Evolutionary conservation across 1,140 invertebrate genomes (phyloP).

Genomic region (Paralvinella palmiformis): DNA sequence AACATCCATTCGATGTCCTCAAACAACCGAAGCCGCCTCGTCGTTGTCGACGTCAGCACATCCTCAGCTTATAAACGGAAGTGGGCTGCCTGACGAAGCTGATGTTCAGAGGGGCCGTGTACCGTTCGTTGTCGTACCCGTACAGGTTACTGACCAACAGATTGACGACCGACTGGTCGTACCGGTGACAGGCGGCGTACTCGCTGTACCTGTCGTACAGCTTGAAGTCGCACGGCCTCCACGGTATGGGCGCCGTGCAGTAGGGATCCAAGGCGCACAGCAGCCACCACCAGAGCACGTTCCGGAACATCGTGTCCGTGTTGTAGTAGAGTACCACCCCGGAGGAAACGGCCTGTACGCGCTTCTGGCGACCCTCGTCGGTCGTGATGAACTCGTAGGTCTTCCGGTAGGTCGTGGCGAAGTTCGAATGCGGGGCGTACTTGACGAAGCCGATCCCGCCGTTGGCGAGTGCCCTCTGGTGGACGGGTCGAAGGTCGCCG

Average conservation of each 20-base stretch:
- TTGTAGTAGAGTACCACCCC: constrained; percentile 28
- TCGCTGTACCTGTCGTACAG: constrained; percentile 5
- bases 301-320: constrained; percentile 17
- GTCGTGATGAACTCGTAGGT: constrained; percentile 28
- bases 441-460: neutral
- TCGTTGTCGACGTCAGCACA: no score
- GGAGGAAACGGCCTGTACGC: constrained; percentile 23
- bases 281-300: constrained; percentile 26
- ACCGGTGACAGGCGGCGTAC: constrained; percentile 30
- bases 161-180: constrained; percentile 33
- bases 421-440: constrained; percentile 23
- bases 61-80: no score
- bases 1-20: no score
- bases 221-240: neutral
- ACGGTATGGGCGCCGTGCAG: neutral
- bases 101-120: no score
- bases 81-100: no score
- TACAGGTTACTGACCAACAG: constrained; percentile 26
- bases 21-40: no score
- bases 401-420: constrained; percentile 28
- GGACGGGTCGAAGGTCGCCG: constrained; percentile 13
- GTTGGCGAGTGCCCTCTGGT: neutral
- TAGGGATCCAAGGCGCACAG: constrained; percentile 23
- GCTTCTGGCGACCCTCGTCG: constrained; percentile 21
- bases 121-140: no score